Evolutionary conservation across 35 echinoderm and acorn worm genomes (phyloP).

Genomic region (Amphiura filiformis): DNA sequence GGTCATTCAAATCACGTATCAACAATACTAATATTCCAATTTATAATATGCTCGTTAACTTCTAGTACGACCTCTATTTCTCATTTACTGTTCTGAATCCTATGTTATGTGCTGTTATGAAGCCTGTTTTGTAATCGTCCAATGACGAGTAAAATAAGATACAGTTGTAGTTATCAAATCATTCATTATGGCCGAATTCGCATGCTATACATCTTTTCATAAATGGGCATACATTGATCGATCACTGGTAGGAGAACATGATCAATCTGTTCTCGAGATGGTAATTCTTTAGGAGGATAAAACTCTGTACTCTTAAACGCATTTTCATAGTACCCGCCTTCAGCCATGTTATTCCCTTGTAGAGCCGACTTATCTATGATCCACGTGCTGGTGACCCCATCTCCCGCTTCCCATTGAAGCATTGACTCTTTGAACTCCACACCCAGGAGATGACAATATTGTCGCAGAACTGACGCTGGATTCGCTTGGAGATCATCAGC

Average conservation of each 20-base stretch:
- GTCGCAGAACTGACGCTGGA: not conserved
- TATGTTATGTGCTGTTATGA: no score
- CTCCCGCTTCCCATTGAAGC: not conserved
- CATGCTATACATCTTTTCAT: not conserved
- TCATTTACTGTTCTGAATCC: no score
- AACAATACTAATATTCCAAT: no score
- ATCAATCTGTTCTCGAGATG: not conserved
- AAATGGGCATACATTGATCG: not conserved
- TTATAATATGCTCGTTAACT: no score
- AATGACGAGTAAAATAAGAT: no score
- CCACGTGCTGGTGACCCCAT: not conserved
- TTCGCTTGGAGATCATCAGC: not conserved
- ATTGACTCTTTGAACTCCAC: not conserved
- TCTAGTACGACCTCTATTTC: no score
- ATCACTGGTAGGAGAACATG: not conserved
- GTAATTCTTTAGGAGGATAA: not conserved
- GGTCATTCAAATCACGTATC: no score
- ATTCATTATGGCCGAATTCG: not conserved
- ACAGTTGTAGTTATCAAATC: no score
- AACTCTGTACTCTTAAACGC: not conserved
- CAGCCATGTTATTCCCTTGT: not conserved
- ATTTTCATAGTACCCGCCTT: not conserved
- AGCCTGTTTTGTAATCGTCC: no score
- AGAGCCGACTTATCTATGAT: not conserved
- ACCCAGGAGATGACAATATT: not conserved